Evolutionary conservation across 1,140 invertebrate species (phyloP), one percentile per base, ranked within the genome.

Genomic region (Leptopilina boulardi): DNA sequence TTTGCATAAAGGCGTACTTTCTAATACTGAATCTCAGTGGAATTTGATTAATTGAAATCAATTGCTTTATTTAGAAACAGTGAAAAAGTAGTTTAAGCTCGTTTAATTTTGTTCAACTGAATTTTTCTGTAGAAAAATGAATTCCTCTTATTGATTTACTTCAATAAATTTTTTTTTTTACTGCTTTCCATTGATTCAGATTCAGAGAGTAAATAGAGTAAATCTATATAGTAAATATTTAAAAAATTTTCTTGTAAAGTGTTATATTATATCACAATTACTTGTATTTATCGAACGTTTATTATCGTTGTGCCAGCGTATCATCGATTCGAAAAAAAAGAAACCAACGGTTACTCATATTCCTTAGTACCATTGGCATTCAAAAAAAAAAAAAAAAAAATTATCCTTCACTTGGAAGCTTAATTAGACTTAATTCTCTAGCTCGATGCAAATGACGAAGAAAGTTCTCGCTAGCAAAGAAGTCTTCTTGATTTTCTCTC

Each of bases 381-480:
- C 9, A 8, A 13, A 21, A 26, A 8, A 13, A 21, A 26, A 21
- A 1, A 23, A 56, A 26, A 59, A 59, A 59, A 59, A 15, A 9
- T 23, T 59, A 59, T 59, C 10, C 56, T 59, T 59, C 56, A 26
- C 10, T 19, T 59, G 56, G 21, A 59, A 26, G 56, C 56, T 26
- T 59, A 59, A 26, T 26, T 59, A 59, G 23, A 30, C 56, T 59
- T 59, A 30, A 26, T 59, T 59, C 56, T 26, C 56, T 59, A 59
- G 13, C 11, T 59, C 23, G 21, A 26, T 59, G 23, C 56, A 59
- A 59, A 59, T 11, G 23, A 15, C 9, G 56, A 26, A 59, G 56
- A 26, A 26, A 59, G 21, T 26, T 59, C 21, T 26, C 13, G 19
- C 21, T 59, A 59, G 56, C 56, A 26, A 11, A 59, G 23, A 30